phyloP scores from a whole-genome alignment of 2,888 invertebrate genomes.

The Formica aserva region DNA sequence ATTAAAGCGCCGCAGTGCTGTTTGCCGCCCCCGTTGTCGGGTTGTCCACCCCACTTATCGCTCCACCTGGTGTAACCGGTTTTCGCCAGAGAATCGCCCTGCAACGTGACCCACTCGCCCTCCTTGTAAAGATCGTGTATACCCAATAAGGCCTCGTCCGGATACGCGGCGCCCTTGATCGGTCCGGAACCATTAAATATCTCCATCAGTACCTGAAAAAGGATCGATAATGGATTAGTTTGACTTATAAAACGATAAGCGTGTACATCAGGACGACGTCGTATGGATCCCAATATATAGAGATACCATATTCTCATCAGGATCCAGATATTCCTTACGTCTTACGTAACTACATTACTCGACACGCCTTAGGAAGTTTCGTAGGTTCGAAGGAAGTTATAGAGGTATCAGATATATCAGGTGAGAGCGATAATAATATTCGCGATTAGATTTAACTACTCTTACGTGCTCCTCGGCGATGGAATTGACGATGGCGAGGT shows the following conservation, averaged over 20 bases:
- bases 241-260: background rate
- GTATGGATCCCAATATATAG: background rate
- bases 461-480: conserved; percentile 68
- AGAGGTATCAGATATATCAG: background rate
- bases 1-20: conserved; percentile 76
- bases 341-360: conserved; percentile 14
- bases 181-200: conserved; percentile 70
- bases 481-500: conserved; percentile 78
- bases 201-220: conserved; percentile 56
- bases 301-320: conserved; percentile 6
- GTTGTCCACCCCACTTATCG: conserved; percentile 81
- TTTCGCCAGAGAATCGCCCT: conserved; percentile 81
- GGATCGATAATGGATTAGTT: background rate
- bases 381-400: background rate
- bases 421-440: background rate
- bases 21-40: conserved; percentile 80
- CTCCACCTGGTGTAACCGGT: conserved; percentile 83
- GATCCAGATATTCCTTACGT: conserved; percentile 54
- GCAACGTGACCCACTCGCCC: conserved; percentile 82
- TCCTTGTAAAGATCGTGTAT: conserved; percentile 75
- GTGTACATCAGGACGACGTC: background rate
- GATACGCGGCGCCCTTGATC: conserved; percentile 75
- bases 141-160: conserved; percentile 78
- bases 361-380: background rate
- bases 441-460: background rate